Conservation (phyloP, 1,140 invertebrate genomes). For the Myzus persicae region DNA sequence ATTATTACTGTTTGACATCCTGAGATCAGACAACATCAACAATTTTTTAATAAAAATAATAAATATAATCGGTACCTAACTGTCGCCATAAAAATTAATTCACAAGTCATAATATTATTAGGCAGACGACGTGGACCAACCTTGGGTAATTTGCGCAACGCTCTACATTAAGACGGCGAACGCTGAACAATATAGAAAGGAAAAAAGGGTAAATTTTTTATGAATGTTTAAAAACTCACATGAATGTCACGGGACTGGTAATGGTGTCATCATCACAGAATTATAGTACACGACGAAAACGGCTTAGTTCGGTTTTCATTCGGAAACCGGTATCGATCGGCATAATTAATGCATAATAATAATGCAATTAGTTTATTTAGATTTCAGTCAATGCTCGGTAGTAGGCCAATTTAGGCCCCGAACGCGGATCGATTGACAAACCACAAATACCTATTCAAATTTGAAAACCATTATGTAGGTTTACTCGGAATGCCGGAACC, state of each 20-base stretch:
- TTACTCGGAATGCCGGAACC: too few species aligned
- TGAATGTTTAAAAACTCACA: background rate
- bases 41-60: background rate
- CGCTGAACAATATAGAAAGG: background rate
- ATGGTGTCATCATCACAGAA: background rate
- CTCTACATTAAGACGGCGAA: background rate
- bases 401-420: background rate
- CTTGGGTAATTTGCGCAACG: background rate
- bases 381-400: background rate
- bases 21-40: background rate
- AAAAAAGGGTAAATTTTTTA: background rate
- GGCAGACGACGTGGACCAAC: background rate
- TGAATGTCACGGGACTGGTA: background rate
- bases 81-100: background rate
- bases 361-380: background rate
- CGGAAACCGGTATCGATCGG: background rate
- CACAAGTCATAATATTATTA: background rate
- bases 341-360: background rate
- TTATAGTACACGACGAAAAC: background rate
- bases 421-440: too few species aligned
- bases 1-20: constrained; percentile 50
- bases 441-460: too few species aligned
- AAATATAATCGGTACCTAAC: background rate
- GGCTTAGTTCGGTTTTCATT: background rate
- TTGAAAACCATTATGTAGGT: too few species aligned